Evolutionary conservation across 2,888 invertebrate genomes (phyloP), one percentile per base, ranked within the genome.

Genomic region (Acanthosepion esculentum): DNA sequence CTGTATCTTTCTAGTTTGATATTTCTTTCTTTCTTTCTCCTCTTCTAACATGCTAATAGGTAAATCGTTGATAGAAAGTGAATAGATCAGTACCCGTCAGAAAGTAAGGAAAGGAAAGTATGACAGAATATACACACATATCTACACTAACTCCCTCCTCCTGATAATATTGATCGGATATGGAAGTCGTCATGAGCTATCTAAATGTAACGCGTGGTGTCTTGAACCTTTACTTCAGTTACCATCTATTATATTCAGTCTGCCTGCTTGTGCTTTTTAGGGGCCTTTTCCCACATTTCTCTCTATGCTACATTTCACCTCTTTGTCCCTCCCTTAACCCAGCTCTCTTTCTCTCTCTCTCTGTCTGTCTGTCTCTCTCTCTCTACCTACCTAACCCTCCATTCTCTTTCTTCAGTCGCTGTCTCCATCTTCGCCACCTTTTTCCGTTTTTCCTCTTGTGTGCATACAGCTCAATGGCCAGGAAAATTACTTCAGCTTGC

Each of bases 401-500:
- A 23, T 41, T 92, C 92, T 41, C 26, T 10, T 23, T 50, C 50
- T 50, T 92, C 48, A 1, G n/a, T 50, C 18, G 0, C 50, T 26
- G n/a, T 26, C 50, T 29, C 29, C 50, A 10, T 2, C 29, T 78
- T n/a, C 78, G 10, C 12, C 4, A 15, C 78, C n/a, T 23, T 20
- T 59, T 20, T 10, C n/a, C n/a, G 15, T 92, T 92, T 48, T 92
- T 92, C 48, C 64, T 94, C 48, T 59, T 64, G 33, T 94, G 94
- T 94, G 94, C 94, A 94, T 55, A 94, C 94, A 94, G 59, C 50
- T 94, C 94, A 94, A 94, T 94, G 94, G 41, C 59, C 55, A 55
- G 55, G 94, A 94, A 94, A 94, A 94, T 94, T 94, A 94, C 94
- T 94, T 94, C 94, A 94, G 94, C 94, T 94, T 94, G 59, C 59